phyloP scores from a whole-genome alignment of 2,888 invertebrate species.

The Masnerella sp. region DNA sequence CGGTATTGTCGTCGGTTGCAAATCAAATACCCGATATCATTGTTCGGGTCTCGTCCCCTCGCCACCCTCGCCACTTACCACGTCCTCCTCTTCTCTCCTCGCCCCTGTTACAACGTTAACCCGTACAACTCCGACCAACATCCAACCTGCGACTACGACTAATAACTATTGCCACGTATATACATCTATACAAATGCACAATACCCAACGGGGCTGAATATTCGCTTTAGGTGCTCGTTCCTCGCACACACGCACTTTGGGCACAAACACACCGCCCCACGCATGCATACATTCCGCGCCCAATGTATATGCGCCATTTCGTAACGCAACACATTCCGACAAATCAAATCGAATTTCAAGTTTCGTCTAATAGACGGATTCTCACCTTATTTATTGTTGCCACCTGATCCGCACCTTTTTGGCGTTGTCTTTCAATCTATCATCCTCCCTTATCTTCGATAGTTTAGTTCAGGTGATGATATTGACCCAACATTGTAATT shows the following conservation, averaged over 20 bases:
- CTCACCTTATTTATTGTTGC: conserved; percentile 40
- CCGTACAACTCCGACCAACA: conserved; percentile 51
- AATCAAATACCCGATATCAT: conserved; percentile 78
- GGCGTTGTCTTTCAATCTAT: too few relatives aligned
- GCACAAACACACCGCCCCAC: conserved; percentile 11
- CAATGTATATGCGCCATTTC: conserved; percentile 23
- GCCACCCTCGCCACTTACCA: conserved; percentile 60
- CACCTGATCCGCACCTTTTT: too few relatives aligned
- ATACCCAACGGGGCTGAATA: conserved; percentile 54
- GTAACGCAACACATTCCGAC: conserved; percentile 32
- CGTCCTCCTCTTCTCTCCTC: conserved; percentile 44
- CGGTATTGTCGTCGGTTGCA: conserved; percentile 77
- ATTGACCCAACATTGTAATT: too few relatives aligned
- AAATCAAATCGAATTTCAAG: conserved; percentile 54
- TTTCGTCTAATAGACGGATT: conserved; percentile 32
- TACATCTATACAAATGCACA: conserved; percentile 57
- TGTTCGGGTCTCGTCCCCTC: conserved; percentile 70
- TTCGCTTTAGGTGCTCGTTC: conserved; percentile 61
- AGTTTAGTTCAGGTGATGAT: too few relatives aligned
- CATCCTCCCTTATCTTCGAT: too few relatives aligned
- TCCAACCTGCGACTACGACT: conserved; percentile 67
- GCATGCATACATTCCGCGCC: conserved; percentile 41
- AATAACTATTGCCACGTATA: conserved; percentile 67
- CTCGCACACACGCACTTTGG: conserved; percentile 26
- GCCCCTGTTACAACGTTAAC: conserved; percentile 55